Percentiles rank a stretch among this genome's conserved stretches.
These are phyloP conservation scores for Drosophila anceps DNA, from an alignment of 2,888 invertebrate genomes.

Conservation along the genomic window DNA sequence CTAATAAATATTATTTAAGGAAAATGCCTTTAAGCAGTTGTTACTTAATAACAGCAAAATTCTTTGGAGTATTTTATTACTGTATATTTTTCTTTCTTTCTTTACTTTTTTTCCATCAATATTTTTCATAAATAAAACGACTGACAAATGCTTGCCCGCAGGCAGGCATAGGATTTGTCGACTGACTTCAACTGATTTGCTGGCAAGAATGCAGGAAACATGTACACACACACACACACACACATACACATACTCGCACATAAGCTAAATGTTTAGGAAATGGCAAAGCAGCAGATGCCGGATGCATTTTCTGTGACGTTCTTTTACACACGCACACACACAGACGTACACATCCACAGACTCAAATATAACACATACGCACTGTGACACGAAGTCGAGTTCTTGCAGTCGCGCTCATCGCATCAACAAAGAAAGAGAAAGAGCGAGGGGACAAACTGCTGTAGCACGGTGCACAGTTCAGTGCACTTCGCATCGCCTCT, in stretches of 20 bases:
- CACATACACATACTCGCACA: conserved; percentile 3
- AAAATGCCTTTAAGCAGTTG: background rate
- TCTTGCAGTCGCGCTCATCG: conserved; percentile 59
- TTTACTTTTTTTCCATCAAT: background rate
- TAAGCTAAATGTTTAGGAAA: conserved; percentile 78
- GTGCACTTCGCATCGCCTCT: conserved; percentile 43
- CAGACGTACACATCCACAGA: background rate
- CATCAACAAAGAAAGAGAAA: conserved; percentile 48
- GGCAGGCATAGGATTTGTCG: conserved; percentile 19
- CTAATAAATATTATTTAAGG: background rate
- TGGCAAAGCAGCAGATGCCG: conserved; percentile 68
- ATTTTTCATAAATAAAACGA: conserved; percentile 26
- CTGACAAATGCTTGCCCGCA: conserved; percentile 22
- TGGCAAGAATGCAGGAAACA: conserved; percentile 45
- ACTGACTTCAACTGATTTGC: conserved; percentile 67
- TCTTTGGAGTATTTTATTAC: background rate
- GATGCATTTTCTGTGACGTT: conserved; percentile 65
- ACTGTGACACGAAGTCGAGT: conserved; percentile 32
- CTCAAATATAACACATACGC: conserved; percentile 52
- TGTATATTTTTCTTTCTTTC: background rate
- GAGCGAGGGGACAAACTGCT: conserved; percentile 14
- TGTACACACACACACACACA: conserved; percentile 16
- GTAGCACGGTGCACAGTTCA: conserved; percentile 40
- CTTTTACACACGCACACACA: conserved; percentile 14
- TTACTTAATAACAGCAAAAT: background rate